A percentile compares a stretch with the other conserved stretches of the same genome.
These are phyloP conservation scores for Ormyrus rosae DNA, from an alignment of 2,888 invertebrate genomes.

Conservation along the genomic window DNA sequence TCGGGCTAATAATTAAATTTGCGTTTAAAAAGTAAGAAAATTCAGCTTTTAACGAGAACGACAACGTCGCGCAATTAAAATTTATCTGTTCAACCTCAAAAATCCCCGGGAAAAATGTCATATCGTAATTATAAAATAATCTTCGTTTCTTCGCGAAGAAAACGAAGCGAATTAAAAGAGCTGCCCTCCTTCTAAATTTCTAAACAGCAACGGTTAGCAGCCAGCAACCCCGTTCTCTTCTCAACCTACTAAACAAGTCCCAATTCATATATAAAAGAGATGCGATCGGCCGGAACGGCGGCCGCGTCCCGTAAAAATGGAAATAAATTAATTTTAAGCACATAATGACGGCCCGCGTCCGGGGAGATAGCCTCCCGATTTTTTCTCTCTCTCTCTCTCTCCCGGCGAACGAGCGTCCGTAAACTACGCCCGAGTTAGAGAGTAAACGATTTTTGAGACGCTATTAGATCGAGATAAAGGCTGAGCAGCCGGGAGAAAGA, in stretches of 20 bases:
- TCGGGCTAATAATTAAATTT: no score
- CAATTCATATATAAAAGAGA: not conserved
- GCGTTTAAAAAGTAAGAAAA: no score
- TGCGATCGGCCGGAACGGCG: not conserved
- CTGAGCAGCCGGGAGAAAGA: not conserved
- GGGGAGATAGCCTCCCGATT: no score
- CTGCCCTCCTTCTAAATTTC: no score
- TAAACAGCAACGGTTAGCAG: no score
- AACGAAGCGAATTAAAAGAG: no score
- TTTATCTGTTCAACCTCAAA: no score
- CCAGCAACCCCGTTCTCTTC: not conserved
- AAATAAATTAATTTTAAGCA: slow-evolving; percentile 32
- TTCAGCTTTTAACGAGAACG: no score
- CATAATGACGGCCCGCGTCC: slow-evolving; percentile 1
- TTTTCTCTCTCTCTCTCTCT: not conserved
- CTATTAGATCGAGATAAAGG: slow-evolving; percentile 36
- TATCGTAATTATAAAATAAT: no score
- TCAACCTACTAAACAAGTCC: not conserved
- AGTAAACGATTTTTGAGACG: slow-evolving; percentile 27
- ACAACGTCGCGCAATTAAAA: no score
- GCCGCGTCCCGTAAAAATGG: not conserved
- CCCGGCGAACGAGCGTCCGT: not conserved
- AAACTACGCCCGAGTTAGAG: slow-evolving; percentile 12
- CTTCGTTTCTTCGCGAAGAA: no score
- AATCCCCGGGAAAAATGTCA: no score